Evolutionary conservation across 2,113 vertebrate species (phyloP).

Genomic region (Puffinus mauretanicus): DNA sequence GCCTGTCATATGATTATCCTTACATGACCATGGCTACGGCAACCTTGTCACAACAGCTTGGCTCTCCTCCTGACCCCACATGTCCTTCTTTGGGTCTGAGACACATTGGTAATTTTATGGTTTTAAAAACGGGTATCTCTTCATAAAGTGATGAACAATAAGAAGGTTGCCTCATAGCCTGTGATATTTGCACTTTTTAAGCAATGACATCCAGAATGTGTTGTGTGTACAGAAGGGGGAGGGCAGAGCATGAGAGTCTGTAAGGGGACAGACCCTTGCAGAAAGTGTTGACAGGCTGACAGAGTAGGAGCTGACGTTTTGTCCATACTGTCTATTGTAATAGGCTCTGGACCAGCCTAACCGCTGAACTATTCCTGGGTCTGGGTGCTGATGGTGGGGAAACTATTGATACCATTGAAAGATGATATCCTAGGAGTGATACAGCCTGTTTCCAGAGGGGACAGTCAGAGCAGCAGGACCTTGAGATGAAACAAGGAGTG

Average conservation of each 20-base stretch:
- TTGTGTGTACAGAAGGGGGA: not conserved
- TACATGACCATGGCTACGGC: not conserved
- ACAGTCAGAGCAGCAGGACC: not conserved
- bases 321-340: not conserved
- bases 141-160: not conserved
- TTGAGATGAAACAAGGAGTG: not conserved
- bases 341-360: not conserved
- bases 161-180: not conserved
- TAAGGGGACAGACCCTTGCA: not conserved
- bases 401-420: not conserved
- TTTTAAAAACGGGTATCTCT: not conserved
- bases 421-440: not conserved
- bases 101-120: too few species aligned
- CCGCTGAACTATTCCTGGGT: not conserved
- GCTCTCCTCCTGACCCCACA: not conserved
- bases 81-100: not conserved
- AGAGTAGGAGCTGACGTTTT: not conserved
- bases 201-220: not conserved
- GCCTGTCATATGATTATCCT: not conserved
- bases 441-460: not conserved
- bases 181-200: not conserved
- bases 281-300: not conserved
- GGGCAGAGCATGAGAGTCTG: not conserved
- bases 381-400: not conserved
- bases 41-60: not conserved